These are phyloP conservation scores for Uloborus diversus DNA, from an alignment of 1,140 invertebrate genomes.

Conservation along the genomic window DNA sequence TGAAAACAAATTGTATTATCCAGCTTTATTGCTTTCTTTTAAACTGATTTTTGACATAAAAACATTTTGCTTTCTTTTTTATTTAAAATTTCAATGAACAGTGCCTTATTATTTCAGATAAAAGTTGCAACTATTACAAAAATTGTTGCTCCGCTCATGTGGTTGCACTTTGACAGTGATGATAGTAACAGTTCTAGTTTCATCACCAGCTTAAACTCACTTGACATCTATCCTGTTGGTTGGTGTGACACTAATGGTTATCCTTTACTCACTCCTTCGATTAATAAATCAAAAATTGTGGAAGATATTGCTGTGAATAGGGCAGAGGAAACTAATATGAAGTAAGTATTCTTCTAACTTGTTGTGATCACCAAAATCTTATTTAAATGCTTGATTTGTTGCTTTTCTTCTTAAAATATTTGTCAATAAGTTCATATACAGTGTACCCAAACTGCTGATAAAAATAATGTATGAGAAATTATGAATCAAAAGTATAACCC, in stretches of 20 bases:
- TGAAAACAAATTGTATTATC: no score
- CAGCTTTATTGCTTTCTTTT: no score
- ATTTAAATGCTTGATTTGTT: not conserved
- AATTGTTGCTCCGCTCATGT: constrained; percentile 74
- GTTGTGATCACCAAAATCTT: not conserved
- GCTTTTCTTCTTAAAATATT: not conserved
- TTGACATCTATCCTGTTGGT: constrained; percentile 79
- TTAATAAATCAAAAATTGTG: constrained; percentile 1
- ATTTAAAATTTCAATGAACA: no score
- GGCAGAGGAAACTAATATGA: not conserved
- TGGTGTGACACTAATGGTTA: constrained; percentile 82
- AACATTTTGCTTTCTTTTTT: no score
- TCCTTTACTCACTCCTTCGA: constrained; percentile 72
- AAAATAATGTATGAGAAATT: no score
- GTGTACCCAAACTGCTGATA: no score
- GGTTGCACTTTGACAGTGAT: constrained; percentile 74
- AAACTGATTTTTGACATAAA: no score
- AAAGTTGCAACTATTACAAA: constrained; percentile 75
- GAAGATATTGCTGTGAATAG: not conserved
- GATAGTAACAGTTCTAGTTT: constrained; percentile 62
- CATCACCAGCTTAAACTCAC: constrained; percentile 69
- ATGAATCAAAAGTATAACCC: no score
- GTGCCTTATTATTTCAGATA: constrained; percentile 67
- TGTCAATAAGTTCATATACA: no score
- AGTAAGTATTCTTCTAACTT: not conserved